Evolutionary conservation across 53 echinoderm and acorn worm species (phyloP), one percentile per base, ranked within the genome.

Genomic region (Pentamera pediparva): DNA sequence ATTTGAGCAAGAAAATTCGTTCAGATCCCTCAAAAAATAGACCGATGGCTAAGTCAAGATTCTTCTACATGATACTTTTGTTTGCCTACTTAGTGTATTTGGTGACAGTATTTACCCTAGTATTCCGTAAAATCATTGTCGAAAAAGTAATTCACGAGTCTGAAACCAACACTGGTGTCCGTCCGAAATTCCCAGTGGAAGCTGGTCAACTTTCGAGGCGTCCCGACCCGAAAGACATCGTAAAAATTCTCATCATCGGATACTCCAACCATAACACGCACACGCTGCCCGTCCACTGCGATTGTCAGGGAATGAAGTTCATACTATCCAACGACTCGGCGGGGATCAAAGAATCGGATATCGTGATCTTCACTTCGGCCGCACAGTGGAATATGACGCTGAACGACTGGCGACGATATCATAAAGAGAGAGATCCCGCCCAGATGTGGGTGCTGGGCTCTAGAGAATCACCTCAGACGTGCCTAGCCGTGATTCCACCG

Each of bases 401-500:
- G 10, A 31, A 41, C 6, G 12, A 26, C 26, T 67, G 67, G 67
- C 67, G 45, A 25, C 39, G 41, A 43, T 67, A 67, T 29, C 43
- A 67, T n/a, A 29, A 4, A 3, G 11, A 41, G 47, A 67, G 67
- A 43, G 27, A 39, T 27, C 43, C 24, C 9, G 25, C 67, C 4
- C 67, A 41, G 45, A 17, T 67, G 2, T 67, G 67, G 67, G 67
- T 67, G 3, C 28, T 67, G 18, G 67, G 43, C 5, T 43, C 67
- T 3, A 9, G 32, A 5, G 67, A 67, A 45, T 67, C 67, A 2
- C 67, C 67, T 1, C 29, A 38, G n/a, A 67, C 67, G 1, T 41
- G 45, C 45, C 18, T 29, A 13, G 67, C 67, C 40, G 67, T 67
- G 38, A 15, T 20, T 19, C 67, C 67, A 19, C 47, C 67, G 6